Conservation (phyloP, 2,113 vertebrate genomes). For the Gopherus flavomarginatus region DNA sequence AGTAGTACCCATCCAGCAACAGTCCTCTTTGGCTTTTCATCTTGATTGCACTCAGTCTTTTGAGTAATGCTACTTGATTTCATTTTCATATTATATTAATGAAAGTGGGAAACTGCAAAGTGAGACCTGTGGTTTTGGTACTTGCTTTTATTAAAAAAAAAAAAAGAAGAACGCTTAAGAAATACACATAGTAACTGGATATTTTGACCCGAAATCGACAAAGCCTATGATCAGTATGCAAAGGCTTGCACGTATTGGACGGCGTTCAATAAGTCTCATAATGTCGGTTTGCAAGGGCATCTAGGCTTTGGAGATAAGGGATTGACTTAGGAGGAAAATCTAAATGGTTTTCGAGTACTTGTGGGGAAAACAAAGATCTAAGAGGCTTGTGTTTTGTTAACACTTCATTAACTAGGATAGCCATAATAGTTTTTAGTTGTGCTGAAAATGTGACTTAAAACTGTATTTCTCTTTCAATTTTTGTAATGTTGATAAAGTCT, state of each 20-base stretch:
- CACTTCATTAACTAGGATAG: background rate
- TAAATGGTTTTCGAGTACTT: background rate
- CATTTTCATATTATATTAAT: background rate
- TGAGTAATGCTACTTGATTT: background rate
- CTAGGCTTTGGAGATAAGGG: background rate
- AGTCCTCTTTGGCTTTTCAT: background rate
- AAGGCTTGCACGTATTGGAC: fast-evolving
- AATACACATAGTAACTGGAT: background rate
- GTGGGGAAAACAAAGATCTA: background rate
- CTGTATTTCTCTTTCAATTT: no score
- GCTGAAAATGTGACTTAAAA: no score
- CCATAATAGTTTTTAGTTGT: background rate
- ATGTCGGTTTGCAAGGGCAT: background rate
- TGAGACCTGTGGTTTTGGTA: background rate
- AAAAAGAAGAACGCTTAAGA: background rate
- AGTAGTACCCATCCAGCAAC: background rate
- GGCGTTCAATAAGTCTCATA: background rate
- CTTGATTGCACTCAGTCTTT: background rate
- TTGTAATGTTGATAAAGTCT: background rate
- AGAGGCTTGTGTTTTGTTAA: background rate
- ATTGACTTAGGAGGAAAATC: background rate
- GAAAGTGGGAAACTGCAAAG: background rate
- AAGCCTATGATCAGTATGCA: background rate
- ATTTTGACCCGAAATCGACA: background rate
- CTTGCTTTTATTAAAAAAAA: background rate